A percentile compares a stretch with the other conserved stretches of the same genome.
These are phyloP conservation scores for Lepus oiostolus DNA, from an alignment of 2,797 vertebrate genomes.

Conservation along the genomic window DNA sequence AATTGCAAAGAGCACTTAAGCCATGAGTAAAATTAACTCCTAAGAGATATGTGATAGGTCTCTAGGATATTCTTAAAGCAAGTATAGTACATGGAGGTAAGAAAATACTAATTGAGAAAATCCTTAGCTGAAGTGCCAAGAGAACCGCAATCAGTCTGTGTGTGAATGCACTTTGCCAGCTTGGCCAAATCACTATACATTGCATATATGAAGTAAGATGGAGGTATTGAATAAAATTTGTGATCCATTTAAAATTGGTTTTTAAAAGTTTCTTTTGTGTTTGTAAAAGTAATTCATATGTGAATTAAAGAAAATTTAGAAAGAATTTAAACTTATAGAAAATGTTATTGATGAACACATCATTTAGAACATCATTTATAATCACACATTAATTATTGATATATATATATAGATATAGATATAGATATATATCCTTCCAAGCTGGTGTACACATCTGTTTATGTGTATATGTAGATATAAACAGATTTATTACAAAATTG, in stretches of 20 bases:
- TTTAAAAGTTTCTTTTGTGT: slow-evolving; percentile 29
- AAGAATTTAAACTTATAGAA: slow-evolving; percentile 5
- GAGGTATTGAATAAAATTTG: neutral
- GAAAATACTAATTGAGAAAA: neutral
- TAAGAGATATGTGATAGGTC: neutral
- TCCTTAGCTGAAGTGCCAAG: neutral
- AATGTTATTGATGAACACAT: neutral
- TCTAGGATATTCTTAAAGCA: neutral
- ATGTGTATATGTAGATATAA: neutral
- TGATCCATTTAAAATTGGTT: neutral
- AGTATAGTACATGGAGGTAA: neutral
- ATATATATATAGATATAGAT: neutral
- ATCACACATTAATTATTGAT: neutral
- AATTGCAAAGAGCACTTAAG: slow-evolving; percentile 19
- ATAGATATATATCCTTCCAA: neutral
- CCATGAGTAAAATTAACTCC: neutral
- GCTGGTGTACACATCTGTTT: neutral
- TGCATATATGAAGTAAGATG: neutral
- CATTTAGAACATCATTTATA: neutral
- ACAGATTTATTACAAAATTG: slow-evolving; percentile 6
- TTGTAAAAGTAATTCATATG: neutral
- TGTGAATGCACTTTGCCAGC: neutral
- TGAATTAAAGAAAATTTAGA: neutral
- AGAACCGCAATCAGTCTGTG: neutral
- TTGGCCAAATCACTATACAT: neutral